Base-by-base conservation (phyloP, 2,797 vertebrate genomes). In the Thripadectes ignobilis region DNA sequence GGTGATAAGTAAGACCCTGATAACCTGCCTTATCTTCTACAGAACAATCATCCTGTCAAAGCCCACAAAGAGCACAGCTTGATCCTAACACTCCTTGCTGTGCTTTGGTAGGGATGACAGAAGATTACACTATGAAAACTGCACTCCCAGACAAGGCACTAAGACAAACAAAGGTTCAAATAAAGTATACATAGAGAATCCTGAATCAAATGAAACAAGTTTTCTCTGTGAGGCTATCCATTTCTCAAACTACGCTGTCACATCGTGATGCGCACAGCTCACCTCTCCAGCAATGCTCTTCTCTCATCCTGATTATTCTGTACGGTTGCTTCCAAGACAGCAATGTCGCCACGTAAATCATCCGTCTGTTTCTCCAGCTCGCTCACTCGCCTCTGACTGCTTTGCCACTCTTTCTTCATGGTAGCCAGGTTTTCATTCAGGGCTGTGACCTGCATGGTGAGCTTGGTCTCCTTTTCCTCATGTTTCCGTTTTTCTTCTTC, bases 261-360 rank as follows among this genome's bases (percentile, higher is more conserved):
- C 15, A 41, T 12, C 0, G 0, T 26, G 24, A 61, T 6, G 81
- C 52, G 21, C 66, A 48, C 38, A 65, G 36, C 18, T 93, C 85
- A 99, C 99, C 99, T 98, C 97, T 99, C 99, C 69, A 99, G 88
- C 16, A 99, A 98, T 0, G 99, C 99, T 23, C 99, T 98, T 71
- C 99, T 98, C 96, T 99, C 99, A 15, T 99, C 99, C 97, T 99
- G 99, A 96, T 99, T 99, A 97, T 99, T 99, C 96, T 99, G 99
- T 54, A 99, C 98, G 0, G 99, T 99, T 85, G 99, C 99, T 96
- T 99, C 99, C 88, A 99, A 95, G 51, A 99, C 99, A 0, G 99
- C 99, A 26, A 99, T 99, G 95, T 99, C 99, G 10, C 99, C 99
- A 58, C 99, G 98, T 79, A 99, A 97, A 95, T 99, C 99, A 3